These are phyloP conservation scores for Malaclemys terrapin DNA, from an alignment of 2,113 vertebrate species.

Conservation along the genomic window DNA sequence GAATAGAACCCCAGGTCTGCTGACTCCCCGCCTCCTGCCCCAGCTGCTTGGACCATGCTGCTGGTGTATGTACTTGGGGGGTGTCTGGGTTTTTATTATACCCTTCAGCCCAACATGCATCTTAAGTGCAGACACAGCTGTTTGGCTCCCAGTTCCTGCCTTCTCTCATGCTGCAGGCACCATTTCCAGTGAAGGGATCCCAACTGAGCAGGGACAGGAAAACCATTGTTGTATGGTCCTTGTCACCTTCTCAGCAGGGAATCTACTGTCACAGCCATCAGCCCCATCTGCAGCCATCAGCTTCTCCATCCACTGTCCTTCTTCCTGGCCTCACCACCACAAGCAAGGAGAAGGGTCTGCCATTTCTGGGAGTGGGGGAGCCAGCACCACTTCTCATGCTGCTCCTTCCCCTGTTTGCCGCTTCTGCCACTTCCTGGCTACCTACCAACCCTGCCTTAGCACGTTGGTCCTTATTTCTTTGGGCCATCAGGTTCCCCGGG, in stretches of 20 bases:
- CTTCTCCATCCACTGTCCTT: not conserved
- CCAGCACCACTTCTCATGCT: not conserved
- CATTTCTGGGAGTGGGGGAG: not conserved
- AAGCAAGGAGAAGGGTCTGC: not conserved
- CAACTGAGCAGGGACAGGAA: not conserved
- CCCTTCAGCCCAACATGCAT: not conserved
- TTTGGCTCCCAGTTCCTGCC: too few relatives aligned
- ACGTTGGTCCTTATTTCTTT: not conserved
- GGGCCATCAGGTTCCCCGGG: not conserved
- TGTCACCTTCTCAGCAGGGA: rapidly evolving
- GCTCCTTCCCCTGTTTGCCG: not conserved
- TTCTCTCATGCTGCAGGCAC: not conserved
- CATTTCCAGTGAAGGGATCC: not conserved
- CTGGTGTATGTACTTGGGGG: not conserved
- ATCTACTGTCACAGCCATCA: not conserved
- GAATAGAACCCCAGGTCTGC: too few relatives aligned
- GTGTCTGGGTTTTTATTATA: not conserved
- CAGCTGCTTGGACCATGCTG: not conserved
- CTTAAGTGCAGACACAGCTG: too few relatives aligned
- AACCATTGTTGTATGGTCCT: too few relatives aligned
- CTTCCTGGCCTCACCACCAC: not conserved
- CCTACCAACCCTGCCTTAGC: too few relatives aligned
- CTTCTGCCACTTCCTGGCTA: too few relatives aligned
- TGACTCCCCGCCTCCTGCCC: too few relatives aligned
- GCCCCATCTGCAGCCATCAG: too few relatives aligned